Base-by-base conservation (phyloP, 2,888 invertebrate genomes). In the Hermodice carunculata region DNA sequence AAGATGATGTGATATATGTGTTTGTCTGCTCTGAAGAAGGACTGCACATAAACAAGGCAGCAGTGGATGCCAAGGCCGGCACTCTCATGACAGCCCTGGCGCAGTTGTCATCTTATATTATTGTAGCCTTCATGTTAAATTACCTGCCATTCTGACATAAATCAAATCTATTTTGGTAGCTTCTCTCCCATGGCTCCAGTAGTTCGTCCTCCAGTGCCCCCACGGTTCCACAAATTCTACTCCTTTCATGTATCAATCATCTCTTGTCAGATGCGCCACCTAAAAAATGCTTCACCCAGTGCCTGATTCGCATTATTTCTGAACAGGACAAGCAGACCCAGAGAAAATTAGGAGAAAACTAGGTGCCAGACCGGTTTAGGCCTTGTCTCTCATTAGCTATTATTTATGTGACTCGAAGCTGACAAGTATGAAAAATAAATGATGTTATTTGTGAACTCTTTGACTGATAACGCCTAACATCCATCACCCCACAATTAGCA, bases 351-450 rank as follows among this genome's bases (percentile, higher is more conserved):
- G n/a, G n/a, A n/a, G n/a, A n/a, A n/a, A 57, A 57, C 28, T 57
- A 44, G 46, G 32, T 29, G 17, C 48, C 34, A 2, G 48, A 59
- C 48, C 57, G 42, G 26, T 40, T 48, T 52, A 37, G 32, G 63
- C 58, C 56, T 63, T 60, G 59, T 61, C 70, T 67, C 69, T 74
- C 77, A 76, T 78, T 78, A 78, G 76, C 67, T 73, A 74, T 80
- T 79, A 80, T 80, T 80, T 79, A 81, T 77, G 77, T 73, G 69
- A 59, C 66, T 68, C 75, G 71, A 69, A 72, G 70, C 74, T 79
- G 79, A 81, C 79, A 78, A 76, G 78, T 79, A 79, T 78, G 77
- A 79, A 78, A 79, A 80, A 81, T 81, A 81, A 81, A 81, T 79
- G 80, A 78, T 70, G 75, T 78, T 78, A 78, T 80, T 81, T 78